These are phyloP conservation scores for Panzeria rudis DNA, from an alignment of 2,888 invertebrate species.

Conservation along the genomic window DNA sequence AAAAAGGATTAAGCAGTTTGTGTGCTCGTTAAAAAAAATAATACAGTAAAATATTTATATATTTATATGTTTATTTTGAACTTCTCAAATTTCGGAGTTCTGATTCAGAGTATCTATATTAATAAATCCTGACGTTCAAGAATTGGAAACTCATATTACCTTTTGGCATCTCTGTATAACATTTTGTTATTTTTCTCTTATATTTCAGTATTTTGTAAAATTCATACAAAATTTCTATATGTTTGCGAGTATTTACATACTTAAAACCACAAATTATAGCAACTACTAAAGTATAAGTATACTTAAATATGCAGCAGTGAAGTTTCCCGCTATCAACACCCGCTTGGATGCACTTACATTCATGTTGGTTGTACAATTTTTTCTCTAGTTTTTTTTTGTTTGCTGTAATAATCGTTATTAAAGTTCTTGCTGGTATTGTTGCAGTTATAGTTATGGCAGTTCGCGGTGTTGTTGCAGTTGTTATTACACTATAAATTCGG, in stretches of 20 bases:
- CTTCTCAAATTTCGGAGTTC: too few relatives aligned
- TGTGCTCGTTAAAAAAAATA: too few relatives aligned
- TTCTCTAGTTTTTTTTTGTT: conserved; percentile 6
- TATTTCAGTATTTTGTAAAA: conserved; percentile 22
- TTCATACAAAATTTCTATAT: conserved; percentile 47
- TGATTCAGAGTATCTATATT: neutral
- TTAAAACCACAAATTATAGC: conserved; percentile 70
- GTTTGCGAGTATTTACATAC: conserved; percentile 56
- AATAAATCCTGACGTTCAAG: neutral
- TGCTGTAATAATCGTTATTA: conserved; percentile 57
- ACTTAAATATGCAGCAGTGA: conserved; percentile 47
- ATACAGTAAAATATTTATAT: too few relatives aligned
- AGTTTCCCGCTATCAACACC: conserved; percentile 54
- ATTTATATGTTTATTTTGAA: too few relatives aligned
- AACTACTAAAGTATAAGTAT: conserved; percentile 38
- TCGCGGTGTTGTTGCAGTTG: conserved; percentile 48
- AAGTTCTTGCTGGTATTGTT: conserved; percentile 41
- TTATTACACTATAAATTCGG: conserved; percentile 68
- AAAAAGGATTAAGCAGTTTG: too few relatives aligned
- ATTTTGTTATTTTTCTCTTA: conserved; percentile 16
- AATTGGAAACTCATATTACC: neutral
- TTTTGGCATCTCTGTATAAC: neutral
- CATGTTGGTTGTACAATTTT: conserved; percentile 26
- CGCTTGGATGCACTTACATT: conserved; percentile 57
- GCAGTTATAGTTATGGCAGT: conserved; percentile 36